Conservation (phyloP, 1,140 invertebrate species). For the Andrena cerasifolii region DNA sequence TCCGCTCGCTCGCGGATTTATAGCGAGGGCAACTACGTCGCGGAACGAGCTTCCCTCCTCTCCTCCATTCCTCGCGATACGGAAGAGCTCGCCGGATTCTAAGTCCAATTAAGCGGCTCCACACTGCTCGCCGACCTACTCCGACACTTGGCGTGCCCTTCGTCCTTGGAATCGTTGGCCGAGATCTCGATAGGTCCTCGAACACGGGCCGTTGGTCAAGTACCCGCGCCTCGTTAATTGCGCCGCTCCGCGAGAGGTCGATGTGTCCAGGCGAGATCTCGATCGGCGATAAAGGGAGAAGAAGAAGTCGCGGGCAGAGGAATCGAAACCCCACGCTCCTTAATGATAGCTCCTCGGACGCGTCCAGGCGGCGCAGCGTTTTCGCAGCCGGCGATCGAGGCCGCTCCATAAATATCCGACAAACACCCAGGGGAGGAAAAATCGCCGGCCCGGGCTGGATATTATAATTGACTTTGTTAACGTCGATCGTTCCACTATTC, state of each 20-base stretch:
- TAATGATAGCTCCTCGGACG: background rate
- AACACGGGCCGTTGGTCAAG: too few relatives aligned
- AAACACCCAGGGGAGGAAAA: background rate
- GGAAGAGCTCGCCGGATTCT: background rate
- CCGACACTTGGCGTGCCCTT: too few relatives aligned
- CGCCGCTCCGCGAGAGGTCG: too few relatives aligned
- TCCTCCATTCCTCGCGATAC: background rate
- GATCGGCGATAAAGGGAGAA: too few relatives aligned
- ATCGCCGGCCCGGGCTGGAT: background rate
- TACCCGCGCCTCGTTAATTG: too few relatives aligned
- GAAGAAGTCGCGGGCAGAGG: background rate
- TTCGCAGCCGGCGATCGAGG: background rate
- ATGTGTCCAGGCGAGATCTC: too few relatives aligned
- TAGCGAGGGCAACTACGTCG: background rate
- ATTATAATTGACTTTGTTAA: slow-evolving; percentile 44
- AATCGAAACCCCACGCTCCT: background rate
- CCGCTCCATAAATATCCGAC: background rate
- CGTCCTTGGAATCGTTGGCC: too few relatives aligned
- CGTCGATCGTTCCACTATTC: background rate
- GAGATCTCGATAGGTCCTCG: too few relatives aligned
- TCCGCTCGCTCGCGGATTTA: slow-evolving; percentile 59
- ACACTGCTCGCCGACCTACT: too few relatives aligned
- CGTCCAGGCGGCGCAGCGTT: too few relatives aligned
- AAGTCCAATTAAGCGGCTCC: too few relatives aligned
- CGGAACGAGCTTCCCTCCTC: background rate